Evolutionary conservation across 1,140 invertebrate species (phyloP).

Genomic region (Drosophila oshimai): DNA sequence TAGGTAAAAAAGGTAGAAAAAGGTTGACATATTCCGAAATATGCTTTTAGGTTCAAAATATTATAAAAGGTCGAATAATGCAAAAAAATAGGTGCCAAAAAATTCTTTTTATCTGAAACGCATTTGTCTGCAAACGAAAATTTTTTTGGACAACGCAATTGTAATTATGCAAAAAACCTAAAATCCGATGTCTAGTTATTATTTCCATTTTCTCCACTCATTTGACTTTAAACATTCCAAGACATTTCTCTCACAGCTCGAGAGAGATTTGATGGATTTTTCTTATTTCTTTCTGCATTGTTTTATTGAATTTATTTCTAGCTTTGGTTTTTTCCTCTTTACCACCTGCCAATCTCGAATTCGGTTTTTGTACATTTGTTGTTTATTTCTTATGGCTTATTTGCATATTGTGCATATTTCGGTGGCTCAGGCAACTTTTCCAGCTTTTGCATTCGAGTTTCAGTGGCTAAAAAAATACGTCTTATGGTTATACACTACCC

Average conservation of each 20-base stretch:
- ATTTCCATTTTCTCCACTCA: background rate
- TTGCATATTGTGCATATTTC: slow-evolving; percentile 72
- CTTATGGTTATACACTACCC: slow-evolving; percentile 6
- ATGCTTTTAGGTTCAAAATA: no score
- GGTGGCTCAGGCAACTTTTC: slow-evolving; percentile 50
- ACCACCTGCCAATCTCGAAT: slow-evolving; percentile 31
- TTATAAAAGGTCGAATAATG: no score
- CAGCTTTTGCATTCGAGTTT: slow-evolving; percentile 59
- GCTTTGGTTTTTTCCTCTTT: slow-evolving; percentile 11
- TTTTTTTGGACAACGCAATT: no score
- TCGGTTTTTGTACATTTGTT: slow-evolving; percentile 43
- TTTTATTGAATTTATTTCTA: slow-evolving; percentile 54
- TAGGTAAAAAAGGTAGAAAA: no score
- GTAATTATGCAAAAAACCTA: no score
- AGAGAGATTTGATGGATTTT: slow-evolving; percentile 60
- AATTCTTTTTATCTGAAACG: background rate
- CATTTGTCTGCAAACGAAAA: no score
- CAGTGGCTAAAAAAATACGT: slow-evolving; percentile 13
- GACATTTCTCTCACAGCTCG: slow-evolving; percentile 42
- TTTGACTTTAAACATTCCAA: slow-evolving; percentile 17
- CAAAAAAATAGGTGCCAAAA: no score
- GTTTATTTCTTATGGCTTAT: slow-evolving; percentile 38
- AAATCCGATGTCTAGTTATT: no score
- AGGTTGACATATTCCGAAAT: no score
- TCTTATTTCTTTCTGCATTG: slow-evolving; percentile 16